phyloP scores from a whole-genome alignment of 2,797 vertebrate genomes.

The Huso huso region DNA sequence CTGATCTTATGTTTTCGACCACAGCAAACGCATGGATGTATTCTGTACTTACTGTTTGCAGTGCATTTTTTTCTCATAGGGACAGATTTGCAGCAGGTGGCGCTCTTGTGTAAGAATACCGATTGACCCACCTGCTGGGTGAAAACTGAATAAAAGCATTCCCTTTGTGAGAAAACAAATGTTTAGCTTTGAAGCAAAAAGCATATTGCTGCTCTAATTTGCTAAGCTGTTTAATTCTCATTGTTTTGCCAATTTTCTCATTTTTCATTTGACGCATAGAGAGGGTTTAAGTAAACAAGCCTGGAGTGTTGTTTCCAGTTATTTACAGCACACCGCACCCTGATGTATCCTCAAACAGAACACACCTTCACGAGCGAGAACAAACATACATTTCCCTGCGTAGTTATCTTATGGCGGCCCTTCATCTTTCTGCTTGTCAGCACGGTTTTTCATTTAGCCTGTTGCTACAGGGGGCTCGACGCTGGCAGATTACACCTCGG shows the following conservation, averaged over 20 bases:
- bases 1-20: too few species aligned
- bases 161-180: background rate
- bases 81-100: constrained; percentile 58
- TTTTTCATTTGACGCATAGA: too few species aligned
- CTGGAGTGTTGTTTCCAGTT: constrained; percentile 15
- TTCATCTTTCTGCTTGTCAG: constrained; percentile 58
- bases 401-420: constrained; percentile 56
- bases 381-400: constrained; percentile 34
- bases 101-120: constrained; percentile 66
- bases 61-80: background rate
- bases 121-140: constrained; percentile 50
- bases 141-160: background rate
- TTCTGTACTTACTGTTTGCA: background rate
- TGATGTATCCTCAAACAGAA: constrained; percentile 21
- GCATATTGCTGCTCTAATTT: constrained; percentile 14
- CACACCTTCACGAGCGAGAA: constrained; percentile 32
- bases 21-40: too few species aligned
- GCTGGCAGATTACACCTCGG: constrained; percentile 75
- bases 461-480: constrained; percentile 67
- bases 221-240: constrained; percentile 25
- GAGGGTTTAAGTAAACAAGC: background rate
- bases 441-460: constrained; percentile 64
- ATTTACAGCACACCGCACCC: constrained; percentile 29
- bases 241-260: too few species aligned
- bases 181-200: constrained; percentile 31